A percentile compares a stretch with the other conserved stretches of the same genome.
Evolutionary conservation across 2,888 invertebrate species (phyloP).

Genomic region (Yponomeuta evonymella): DNA sequence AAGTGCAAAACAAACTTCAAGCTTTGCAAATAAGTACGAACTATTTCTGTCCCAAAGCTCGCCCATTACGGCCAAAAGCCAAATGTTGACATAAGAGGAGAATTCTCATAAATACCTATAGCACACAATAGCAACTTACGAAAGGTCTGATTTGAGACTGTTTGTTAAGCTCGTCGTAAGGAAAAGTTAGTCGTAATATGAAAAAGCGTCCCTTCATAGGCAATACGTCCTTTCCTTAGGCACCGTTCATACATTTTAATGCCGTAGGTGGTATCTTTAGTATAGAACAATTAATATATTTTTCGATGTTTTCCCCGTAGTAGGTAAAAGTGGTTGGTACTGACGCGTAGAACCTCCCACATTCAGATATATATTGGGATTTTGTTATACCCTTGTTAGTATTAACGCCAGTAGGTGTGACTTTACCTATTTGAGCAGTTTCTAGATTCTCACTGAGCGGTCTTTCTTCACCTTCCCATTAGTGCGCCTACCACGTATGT

Average conservation of each 20-base stretch:
- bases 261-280: no score
- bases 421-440: background rate
- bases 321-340: no score
- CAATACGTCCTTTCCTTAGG: no score
- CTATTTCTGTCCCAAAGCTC: conserved; percentile 12
- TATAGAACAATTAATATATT: no score
- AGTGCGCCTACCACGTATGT: conserved; percentile 12
- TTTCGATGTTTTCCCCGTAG: no score
- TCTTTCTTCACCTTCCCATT: conserved; percentile 2
- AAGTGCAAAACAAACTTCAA: background rate
- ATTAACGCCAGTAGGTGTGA: background rate
- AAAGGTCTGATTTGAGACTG: background rate
- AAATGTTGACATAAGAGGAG: conserved; percentile 13
- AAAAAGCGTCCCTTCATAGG: no score
- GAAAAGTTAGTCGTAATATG: no score
- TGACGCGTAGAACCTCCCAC: no score
- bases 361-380: no score
- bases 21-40: background rate
- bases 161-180: background rate
- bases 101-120: conserved; percentile 13
- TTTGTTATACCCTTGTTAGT: no score
- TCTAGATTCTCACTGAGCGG: background rate
- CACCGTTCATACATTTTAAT: no score
- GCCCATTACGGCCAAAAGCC: conserved; percentile 8
- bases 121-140: background rate